Conservation (phyloP, 2,888 invertebrate species). For the Cynaeus angustus region DNA sequence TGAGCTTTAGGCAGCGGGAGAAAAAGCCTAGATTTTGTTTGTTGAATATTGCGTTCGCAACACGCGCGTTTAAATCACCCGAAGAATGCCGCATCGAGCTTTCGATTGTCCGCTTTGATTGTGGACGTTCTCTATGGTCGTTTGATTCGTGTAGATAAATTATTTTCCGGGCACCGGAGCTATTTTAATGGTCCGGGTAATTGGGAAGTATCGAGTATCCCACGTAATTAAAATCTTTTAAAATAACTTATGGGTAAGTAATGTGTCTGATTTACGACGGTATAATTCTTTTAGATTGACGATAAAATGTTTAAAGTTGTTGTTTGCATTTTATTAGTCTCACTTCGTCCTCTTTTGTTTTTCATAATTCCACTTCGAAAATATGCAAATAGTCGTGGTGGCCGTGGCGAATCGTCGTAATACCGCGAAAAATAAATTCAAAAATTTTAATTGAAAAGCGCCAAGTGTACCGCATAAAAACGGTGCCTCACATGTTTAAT, state of each 20-base stretch:
- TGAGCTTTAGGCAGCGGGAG: conserved; percentile 33
- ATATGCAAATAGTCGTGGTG: conserved; percentile 27
- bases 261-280: conserved; percentile 44
- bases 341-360: conserved; percentile 10
- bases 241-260: conserved; percentile 45
- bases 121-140: conserved; percentile 39
- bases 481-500: conserved; percentile 41
- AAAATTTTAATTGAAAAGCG: conserved; percentile 51
- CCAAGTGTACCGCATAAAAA: conserved; percentile 40
- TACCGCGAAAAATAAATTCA: conserved; percentile 40
- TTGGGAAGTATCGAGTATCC: conserved; percentile 42
- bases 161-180: conserved; percentile 24
- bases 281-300: conserved; percentile 44
- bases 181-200: conserved; percentile 43
- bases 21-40: conserved; percentile 17
- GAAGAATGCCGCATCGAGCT: conserved; percentile 40
- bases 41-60: conserved; percentile 41
- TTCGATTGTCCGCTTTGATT: conserved; percentile 42
- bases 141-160: conserved; percentile 35
- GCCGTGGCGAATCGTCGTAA: conserved; percentile 20
- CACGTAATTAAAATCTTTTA: conserved; percentile 45
- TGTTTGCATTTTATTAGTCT: conserved; percentile 33
- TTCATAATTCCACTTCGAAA: conserved; percentile 30
- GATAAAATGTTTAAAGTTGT: conserved; percentile 46
- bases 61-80: conserved; percentile 45